Base-by-base conservation (phyloP, 2,113 vertebrate species). In the Peromyscus polionotus region DNA sequence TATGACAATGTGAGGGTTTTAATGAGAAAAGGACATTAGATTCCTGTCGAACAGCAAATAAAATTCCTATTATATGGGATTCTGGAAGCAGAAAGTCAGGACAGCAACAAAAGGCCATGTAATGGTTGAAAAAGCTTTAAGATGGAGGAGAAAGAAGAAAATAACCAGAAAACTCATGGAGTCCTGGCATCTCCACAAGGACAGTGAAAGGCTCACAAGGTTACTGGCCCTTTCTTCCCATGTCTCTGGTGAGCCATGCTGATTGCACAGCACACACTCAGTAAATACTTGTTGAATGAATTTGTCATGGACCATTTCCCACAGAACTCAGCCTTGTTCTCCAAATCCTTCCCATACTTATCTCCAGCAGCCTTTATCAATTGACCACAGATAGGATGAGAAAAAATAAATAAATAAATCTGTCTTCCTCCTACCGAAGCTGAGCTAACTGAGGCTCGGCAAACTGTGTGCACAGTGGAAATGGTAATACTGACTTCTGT, bases 251-350 rank as follows among this genome's bases (percentile, higher is more conserved):
- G 70, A 86, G 61, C 91, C 48, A 26, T 68, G 88, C 31, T 76
- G 88, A 92, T 68, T 75, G 54, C 24, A 73, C 7, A 90, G 5
- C 10, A 5, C 36, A 89, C 20, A 39, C 36, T n/a, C 84, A 81
- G 20, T 89, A 89, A 95, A 77, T 81, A 57, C 1, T 14, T 81
- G 42, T 81, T 94, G 79, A 94, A 86, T 90, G 48, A 48, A 94
- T 90, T 81, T n/a, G 72, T 81, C 85, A 81, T 22, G 59, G 57
- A 2, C 3, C 63, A 6, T 90, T 95, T 84, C 90, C 54, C 54
- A 54, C 45, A 8, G 3, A 76, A 57, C 45, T 13, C 68, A 33
- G 33, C 28, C 9, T 1, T 42, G 26, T 31, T 68, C 68, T 94
- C 65, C 80, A 75, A 79, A 63, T 75, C 28, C 57, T 75, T 79